Evolutionary conservation across 2,888 invertebrate species (phyloP).

Genomic region (Dyspetes luteomarginatus): DNA sequence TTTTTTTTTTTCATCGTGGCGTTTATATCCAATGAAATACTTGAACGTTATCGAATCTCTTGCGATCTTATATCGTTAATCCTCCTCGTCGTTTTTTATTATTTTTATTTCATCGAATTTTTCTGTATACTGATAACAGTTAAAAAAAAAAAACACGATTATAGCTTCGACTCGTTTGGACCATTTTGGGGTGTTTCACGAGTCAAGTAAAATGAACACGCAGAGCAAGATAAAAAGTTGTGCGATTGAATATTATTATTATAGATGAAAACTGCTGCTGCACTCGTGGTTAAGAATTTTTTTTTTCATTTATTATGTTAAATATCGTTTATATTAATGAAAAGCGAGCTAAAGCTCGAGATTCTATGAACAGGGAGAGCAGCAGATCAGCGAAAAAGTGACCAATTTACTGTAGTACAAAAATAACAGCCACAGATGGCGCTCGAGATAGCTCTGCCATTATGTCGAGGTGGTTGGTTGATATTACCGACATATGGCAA

Average conservation of each 20-base stretch:
- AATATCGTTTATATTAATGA: constrained; percentile 13
- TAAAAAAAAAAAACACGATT: background rate
- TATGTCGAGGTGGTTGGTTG: background rate
- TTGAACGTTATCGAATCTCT: background rate
- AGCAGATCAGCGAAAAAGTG: background rate
- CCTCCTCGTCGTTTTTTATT: constrained; percentile 11
- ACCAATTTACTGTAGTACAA: background rate
- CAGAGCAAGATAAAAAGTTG: constrained; percentile 61
- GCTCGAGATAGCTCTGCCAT: background rate
- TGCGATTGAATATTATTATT: constrained; percentile 65
- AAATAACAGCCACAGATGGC: background rate
- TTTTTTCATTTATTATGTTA: background rate
- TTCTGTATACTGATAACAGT: no score
- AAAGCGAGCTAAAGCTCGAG: no score
- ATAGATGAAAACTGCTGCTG: constrained; percentile 36
- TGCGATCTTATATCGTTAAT: constrained; percentile 18
- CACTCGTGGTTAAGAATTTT: constrained; percentile 27
- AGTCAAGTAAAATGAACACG: constrained; percentile 17
- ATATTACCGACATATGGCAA: background rate
- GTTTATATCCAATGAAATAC: constrained; percentile 4
- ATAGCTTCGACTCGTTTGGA: background rate
- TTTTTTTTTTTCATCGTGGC: background rate
- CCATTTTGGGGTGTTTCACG: background rate
- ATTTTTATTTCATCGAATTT: no score
- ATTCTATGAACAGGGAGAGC: no score